These are phyloP conservation scores for Stegastes partitus DNA, from an alignment of 2,113 vertebrate genomes.

Conservation along the genomic window DNA sequence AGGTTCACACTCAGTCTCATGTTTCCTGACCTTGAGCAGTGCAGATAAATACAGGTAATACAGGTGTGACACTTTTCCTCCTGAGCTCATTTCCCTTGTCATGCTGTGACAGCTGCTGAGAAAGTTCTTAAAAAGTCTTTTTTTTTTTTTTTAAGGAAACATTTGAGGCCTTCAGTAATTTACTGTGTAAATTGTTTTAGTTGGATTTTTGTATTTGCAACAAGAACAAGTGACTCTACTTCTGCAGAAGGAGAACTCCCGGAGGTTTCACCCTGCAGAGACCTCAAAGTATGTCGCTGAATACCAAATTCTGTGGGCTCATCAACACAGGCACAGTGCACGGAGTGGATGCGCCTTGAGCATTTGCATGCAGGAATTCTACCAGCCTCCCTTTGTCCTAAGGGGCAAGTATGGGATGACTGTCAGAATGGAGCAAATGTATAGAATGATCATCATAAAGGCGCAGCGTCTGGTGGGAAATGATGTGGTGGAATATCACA, in stretches of 20 bases:
- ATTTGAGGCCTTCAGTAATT: not conserved
- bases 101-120: not conserved
- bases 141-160: not conserved
- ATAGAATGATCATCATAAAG: not conserved
- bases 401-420: not conserved
- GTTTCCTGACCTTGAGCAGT: not conserved
- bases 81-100: not conserved
- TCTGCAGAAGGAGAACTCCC: conserved; percentile 8
- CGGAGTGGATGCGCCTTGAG: not conserved
- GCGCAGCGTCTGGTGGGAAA: not conserved
- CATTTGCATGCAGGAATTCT: conserved; percentile 17
- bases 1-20: not conserved
- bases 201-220: not conserved
- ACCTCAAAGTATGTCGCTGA: conserved; percentile 27
- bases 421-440: not conserved
- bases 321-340: conserved; percentile 18
- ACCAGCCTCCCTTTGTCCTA: not conserved
- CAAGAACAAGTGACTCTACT: not conserved
- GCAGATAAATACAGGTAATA: not conserved
- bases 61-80: not conserved
- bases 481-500: not conserved
- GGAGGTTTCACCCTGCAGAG: conserved; percentile 16
- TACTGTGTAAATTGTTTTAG: not conserved
- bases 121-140: not conserved
- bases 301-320: conserved; percentile 35